A percentile compares a stretch with the other conserved stretches of the same genome.
phyloP scores from a whole-genome alignment of 2,113 vertebrate genomes.

The Potamarius usumacintae region DNA sequence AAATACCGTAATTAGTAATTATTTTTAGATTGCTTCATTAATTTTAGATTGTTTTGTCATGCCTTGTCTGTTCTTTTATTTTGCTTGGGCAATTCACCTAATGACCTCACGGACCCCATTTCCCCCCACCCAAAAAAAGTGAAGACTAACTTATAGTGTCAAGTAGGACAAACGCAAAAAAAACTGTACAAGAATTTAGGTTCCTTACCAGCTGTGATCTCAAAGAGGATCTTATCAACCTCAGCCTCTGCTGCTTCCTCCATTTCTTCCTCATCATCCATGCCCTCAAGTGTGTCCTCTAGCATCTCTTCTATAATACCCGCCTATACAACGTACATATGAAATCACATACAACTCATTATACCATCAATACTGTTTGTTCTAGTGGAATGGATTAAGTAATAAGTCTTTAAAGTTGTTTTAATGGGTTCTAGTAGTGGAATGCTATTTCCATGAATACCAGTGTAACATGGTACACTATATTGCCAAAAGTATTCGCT shows the following conservation, averaged over 20 bases:
- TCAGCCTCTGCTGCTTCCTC: slow-evolving; percentile 93
- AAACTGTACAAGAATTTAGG: not conserved
- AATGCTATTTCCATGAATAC: not conserved
- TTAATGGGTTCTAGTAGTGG: not conserved
- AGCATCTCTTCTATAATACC: slow-evolving; percentile 99
- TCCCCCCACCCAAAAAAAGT: not conserved
- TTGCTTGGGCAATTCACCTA: not conserved
- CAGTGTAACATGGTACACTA: not conserved
- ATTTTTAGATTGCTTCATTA: not conserved
- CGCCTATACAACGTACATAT: slow-evolving; percentile 72
- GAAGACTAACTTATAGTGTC: not conserved
- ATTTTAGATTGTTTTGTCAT: not conserved
- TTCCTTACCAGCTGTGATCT: slow-evolving; percentile 90
- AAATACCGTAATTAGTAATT: not conserved
- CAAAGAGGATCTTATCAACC: slow-evolving; percentile 95
- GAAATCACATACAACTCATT: not conserved
- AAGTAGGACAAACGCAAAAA: not conserved
- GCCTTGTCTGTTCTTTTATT: not conserved
- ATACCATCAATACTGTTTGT: not conserved
- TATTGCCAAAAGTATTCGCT: too few species aligned
- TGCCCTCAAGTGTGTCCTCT: slow-evolving; percentile 92
- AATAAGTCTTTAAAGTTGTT: not conserved
- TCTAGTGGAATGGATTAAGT: not conserved
- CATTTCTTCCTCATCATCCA: slow-evolving; percentile 98
- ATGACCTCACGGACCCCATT: not conserved